Conservation (phyloP, 2,888 invertebrate species). For the Tridacna gigas region DNA sequence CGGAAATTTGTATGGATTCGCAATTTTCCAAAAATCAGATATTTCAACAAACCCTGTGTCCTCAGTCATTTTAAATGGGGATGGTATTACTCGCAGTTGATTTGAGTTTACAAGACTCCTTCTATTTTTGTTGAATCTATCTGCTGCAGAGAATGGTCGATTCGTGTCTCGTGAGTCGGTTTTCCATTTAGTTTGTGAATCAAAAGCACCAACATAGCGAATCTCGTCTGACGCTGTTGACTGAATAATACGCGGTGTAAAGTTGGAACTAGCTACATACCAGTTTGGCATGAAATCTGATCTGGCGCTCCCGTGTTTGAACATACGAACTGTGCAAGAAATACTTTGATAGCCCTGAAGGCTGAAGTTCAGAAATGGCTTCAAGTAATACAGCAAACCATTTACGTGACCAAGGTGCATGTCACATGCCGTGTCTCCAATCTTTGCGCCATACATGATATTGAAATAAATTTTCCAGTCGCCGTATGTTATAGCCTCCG, state of each 20-base stretch:
- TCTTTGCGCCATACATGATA: slow-evolving; percentile 17
- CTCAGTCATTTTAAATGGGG: not conserved
- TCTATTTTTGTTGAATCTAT: not conserved
- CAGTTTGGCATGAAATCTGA: slow-evolving; percentile 58
- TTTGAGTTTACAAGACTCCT: not conserved
- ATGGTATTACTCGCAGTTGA: not conserved
- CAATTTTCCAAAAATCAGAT: not conserved
- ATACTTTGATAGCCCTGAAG: not conserved
- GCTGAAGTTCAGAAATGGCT: slow-evolving; percentile 7
- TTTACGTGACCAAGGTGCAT: slow-evolving; percentile 7
- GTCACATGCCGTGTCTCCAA: not conserved
- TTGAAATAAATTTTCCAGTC: slow-evolving; percentile 23
- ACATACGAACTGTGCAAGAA: slow-evolving; percentile 13
- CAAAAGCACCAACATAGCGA: slow-evolving; percentile 31
- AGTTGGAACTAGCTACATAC: slow-evolving; percentile 34
- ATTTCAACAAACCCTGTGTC: not conserved
- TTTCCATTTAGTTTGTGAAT: slow-evolving; percentile 43
- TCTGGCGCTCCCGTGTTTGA: slow-evolving; percentile 9
- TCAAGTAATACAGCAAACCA: slow-evolving; percentile 22
- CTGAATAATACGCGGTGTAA: slow-evolving; percentile 15
- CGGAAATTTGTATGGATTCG: not conserved
- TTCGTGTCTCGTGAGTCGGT: slow-evolving; percentile 8
- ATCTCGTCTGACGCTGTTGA: slow-evolving; percentile 29
- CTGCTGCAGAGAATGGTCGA: slow-evolving; percentile 28
- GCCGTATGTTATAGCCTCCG: not conserved